These are phyloP conservation scores for Glandiceps talaboti DNA, from an alignment of 53 echinoderm and acorn worm species.

Conservation along the genomic window DNA sequence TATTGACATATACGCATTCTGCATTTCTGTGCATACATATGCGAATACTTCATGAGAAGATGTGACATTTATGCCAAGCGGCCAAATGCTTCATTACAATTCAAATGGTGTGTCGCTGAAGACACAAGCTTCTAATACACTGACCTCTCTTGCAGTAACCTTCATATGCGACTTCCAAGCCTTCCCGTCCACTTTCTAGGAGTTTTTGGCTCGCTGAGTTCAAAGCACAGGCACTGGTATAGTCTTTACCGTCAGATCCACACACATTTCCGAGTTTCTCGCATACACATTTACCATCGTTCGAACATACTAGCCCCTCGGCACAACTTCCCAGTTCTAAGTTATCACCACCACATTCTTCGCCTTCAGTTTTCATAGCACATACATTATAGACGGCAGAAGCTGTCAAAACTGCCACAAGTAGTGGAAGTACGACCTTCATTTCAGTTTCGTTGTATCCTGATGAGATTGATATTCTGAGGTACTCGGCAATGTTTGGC, in stretches of 20 bases:
- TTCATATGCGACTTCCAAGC: slow-evolving; percentile 13
- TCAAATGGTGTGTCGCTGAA: too few species aligned
- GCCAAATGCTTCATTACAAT: too few species aligned
- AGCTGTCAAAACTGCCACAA: too few species aligned
- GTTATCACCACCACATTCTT: slow-evolving; percentile 22
- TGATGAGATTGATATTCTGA: too few species aligned
- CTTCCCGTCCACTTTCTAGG: slow-evolving; percentile 1
- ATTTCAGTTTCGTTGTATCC: too few species aligned
- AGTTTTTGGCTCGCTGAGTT: slow-evolving; percentile 15
- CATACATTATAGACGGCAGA: too few species aligned
- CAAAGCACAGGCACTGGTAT: slow-evolving; percentile 24
- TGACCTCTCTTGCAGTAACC: not conserved
- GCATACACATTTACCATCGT: slow-evolving; percentile 23
- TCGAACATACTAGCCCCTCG: not conserved
- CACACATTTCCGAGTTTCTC: slow-evolving; percentile 15
- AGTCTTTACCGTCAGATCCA: slow-evolving; percentile 29
- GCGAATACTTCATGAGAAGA: too few species aligned
- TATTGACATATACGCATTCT: too few species aligned
- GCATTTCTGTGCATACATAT: too few species aligned
- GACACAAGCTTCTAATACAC: not conserved
- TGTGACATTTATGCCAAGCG: too few species aligned
- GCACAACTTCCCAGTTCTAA: slow-evolving; percentile 20
- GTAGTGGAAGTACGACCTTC: too few species aligned
- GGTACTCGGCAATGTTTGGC: too few species aligned
- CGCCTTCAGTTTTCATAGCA: slow-evolving; percentile 8